phyloP scores from a whole-genome alignment of 2,888 invertebrate genomes.

The Nebria brevicollis region DNA sequence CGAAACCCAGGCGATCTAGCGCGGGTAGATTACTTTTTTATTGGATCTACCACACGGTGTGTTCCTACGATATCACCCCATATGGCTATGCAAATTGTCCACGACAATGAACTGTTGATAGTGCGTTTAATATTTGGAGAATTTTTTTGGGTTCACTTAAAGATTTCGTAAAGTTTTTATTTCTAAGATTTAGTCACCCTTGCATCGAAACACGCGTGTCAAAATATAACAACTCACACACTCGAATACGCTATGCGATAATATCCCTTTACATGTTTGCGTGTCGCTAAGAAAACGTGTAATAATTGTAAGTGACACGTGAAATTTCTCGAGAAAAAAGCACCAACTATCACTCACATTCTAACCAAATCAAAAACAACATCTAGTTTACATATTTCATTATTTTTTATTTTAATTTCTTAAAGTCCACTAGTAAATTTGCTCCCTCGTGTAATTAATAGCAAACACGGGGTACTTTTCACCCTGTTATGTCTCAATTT shows the following conservation, averaged over 20 bases:
- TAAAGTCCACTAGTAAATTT: background rate
- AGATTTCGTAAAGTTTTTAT: background rate
- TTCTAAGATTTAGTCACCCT: slow-evolving; percentile 7
- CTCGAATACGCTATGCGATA: slow-evolving; percentile 9
- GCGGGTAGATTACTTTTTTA: slow-evolving; percentile 13
- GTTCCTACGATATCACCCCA: background rate
- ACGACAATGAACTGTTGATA: background rate
- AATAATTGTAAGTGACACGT: slow-evolving; percentile 29
- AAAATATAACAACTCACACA: slow-evolving; percentile 19
- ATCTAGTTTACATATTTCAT: slow-evolving; percentile 7
- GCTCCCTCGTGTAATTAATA: background rate
- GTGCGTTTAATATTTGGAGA: background rate
- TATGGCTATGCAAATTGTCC: background rate
- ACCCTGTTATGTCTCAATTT: slow-evolving; percentile 14
- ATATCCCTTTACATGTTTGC: slow-evolving; percentile 16
- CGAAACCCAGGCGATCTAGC: background rate
- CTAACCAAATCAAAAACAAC: background rate
- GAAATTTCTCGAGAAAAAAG: slow-evolving; percentile 1
- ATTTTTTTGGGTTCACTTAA: too few relatives aligned
- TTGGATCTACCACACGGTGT: slow-evolving; percentile 4
- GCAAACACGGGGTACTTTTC: slow-evolving; percentile 4
- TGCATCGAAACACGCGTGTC: slow-evolving; percentile 4
- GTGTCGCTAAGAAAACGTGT: background rate
- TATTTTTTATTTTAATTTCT: slow-evolving; percentile 4
- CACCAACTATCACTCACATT: background rate